Percentiles rank a stretch among this genome's conserved stretches.
These are phyloP conservation scores for Dryobota labecula DNA, from an alignment of 2,888 invertebrate species.

Conservation along the genomic window DNA sequence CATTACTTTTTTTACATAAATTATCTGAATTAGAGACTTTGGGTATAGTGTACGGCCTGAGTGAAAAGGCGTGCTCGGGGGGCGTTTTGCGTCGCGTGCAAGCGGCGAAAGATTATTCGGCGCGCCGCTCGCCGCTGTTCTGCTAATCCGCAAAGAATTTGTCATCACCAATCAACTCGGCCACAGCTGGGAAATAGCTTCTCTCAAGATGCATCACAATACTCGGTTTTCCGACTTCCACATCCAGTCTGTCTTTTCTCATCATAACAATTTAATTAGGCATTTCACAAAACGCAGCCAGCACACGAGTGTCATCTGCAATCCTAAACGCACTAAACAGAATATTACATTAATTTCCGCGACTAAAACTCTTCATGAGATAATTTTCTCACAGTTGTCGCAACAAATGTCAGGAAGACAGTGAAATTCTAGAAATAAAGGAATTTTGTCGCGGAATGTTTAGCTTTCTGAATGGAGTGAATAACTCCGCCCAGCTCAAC, in stretches of 20 bases:
- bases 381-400: conserved; percentile 1
- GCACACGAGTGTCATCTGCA: background rate
- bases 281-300: background rate
- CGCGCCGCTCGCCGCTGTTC: too few relatives aligned
- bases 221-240: background rate
- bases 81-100: too few relatives aligned
- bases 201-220: background rate
- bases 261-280: conserved; percentile 7
- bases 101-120: too few relatives aligned
- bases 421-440: background rate
- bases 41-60: too few relatives aligned
- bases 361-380: background rate
- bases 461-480: conserved; percentile 1
- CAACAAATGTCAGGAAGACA: conserved; percentile 13
- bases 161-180: background rate
- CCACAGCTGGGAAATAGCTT: background rate
- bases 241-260: background rate
- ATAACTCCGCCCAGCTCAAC: conserved; percentile 21
- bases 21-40: too few relatives aligned
- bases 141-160: background rate
- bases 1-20: too few relatives aligned
- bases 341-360: conserved; percentile 14
- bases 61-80: too few relatives aligned
- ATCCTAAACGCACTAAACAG: background rate
- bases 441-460: conserved; percentile 23